phyloP scores from a whole-genome alignment of 1,140 invertebrate genomes.

The Drosophila lini region DNA sequence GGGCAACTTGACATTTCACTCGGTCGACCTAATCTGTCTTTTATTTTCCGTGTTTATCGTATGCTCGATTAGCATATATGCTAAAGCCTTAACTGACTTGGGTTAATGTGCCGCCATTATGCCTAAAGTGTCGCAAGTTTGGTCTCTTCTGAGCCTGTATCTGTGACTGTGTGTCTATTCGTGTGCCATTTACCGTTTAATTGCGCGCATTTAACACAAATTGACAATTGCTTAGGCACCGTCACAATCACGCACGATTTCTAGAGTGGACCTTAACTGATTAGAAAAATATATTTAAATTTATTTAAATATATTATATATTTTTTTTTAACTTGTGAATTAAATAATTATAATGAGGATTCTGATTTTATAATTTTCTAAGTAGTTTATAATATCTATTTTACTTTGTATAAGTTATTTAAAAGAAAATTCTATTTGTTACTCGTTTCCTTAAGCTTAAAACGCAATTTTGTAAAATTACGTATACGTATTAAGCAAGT shows the following conservation, averaged over 20 bases:
- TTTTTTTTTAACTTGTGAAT: no score
- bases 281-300: neutral
- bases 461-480: neutral
- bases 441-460: neutral
- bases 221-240: conserved; percentile 70
- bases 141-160: conserved; percentile 7
- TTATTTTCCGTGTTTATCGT: conserved; percentile 12
- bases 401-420: no score
- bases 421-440: neutral
- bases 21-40: conserved; percentile 19
- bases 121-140: conserved; percentile 28
- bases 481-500: neutral
- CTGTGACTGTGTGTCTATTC: conserved; percentile 30
- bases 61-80: conserved; percentile 44
- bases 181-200: conserved; percentile 69
- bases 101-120: conserved; percentile 69
- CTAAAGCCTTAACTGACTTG: conserved; percentile 41
- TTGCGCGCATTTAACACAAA: conserved; percentile 75
- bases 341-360: no score
- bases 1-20: conserved; percentile 45
- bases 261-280: conserved; percentile 7
- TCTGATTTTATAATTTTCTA: neutral
- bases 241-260: conserved; percentile 35
- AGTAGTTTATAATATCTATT: neutral
- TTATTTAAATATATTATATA: no score